Evolutionary conservation across 2,113 vertebrate species (phyloP), one percentile per base, ranked within the genome.

Genomic region (Percina caprodes): DNA sequence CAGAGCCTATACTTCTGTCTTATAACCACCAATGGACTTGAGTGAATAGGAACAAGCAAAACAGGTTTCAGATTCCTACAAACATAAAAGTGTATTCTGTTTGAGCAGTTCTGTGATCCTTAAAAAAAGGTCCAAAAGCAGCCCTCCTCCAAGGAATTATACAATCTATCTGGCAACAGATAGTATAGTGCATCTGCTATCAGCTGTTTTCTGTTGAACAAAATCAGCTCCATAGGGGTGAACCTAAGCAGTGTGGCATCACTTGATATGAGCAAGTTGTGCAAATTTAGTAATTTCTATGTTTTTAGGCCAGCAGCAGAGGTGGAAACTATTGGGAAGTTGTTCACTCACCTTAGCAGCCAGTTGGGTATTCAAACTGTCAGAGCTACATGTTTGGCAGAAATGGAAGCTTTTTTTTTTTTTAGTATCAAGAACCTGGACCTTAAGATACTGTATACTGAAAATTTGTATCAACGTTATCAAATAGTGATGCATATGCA

Each of bases 121-220:
- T 14, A 14, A 26, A 45, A 54, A 60, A 26, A 13, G 46, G 26
- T 59, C 61, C 61, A 73, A 81, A 81, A 69, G 63, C 63, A 69
- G 45, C 35, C 46, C 19, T 60, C 13, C 84, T 71, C 75, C 11
- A 10, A 66, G 59, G 79, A 66, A 66, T 79, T 74, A 65, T 60
- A 60, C 65, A 78, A 60, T 70, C 56, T 52, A 35, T 82, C 58
- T 73, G 42, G 74, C 58, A 82, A 55, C 69, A 69, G 68, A 82
- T 70, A 3, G 39, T 11, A 54, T 62, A 66, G 65, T 65, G 55
- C 24, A 35, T 71, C 65, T 77, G 68, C 48, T 70, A 39, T 42
- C 61, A 68, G 68, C 49, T 51, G 61, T 81, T 85, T 49, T 56
- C 60, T 56, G 26, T 51, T 56, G 24, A 70, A 74, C 48, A 58